Percentiles rank a stretch among this genome's conserved stretches.
Conservation (phyloP, 2,113 vertebrate genomes). For the Trematomus loennbergii region DNA sequence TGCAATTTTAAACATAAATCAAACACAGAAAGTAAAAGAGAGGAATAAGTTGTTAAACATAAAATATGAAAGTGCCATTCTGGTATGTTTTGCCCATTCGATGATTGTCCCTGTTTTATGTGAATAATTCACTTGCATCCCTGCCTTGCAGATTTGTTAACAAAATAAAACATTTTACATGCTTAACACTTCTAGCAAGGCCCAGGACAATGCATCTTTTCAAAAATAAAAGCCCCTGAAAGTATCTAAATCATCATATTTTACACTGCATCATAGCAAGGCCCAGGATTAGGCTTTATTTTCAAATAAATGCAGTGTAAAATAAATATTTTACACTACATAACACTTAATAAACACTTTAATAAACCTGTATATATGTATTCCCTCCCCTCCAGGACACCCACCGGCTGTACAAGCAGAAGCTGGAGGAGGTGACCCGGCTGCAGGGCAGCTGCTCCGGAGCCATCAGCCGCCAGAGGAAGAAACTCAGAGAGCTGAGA, state of each 20-base stretch:
- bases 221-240: too few species aligned
- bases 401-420: slow-evolving; percentile 92
- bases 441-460: slow-evolving; percentile 88
- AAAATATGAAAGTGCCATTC: not conserved
- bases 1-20: too few species aligned
- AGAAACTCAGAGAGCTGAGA: slow-evolving; percentile 89
- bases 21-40: too few species aligned
- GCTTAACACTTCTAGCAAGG: too few species aligned
- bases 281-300: too few species aligned
- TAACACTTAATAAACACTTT: not conserved
- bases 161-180: too few species aligned
- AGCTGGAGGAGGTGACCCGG: slow-evolving; percentile 93
- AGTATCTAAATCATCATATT: too few species aligned
- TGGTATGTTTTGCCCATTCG: not conserved
- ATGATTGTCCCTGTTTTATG: too few species aligned
- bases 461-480: slow-evolving; percentile 91
- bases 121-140: not conserved
- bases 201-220: too few species aligned
- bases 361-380: not conserved
- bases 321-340: not conserved
- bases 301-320: too few species aligned
- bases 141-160: not conserved
- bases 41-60: too few species aligned
- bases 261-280: too few species aligned
- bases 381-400: slow-evolving; percentile 84